phyloP scores from a whole-genome alignment of 2,888 invertebrate species.

The Caenorhabditis sp. region DNA sequence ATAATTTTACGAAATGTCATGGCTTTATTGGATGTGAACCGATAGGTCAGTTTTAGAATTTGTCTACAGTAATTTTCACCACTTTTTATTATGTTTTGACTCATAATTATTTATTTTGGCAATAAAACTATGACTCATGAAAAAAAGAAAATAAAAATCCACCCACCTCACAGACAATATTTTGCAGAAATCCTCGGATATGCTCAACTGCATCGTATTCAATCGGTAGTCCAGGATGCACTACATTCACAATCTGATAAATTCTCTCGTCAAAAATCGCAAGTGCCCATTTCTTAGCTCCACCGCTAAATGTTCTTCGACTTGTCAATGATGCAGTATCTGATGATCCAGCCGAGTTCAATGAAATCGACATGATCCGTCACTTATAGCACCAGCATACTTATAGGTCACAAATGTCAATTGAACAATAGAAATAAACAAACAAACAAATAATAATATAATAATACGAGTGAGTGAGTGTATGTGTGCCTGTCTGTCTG shows the following conservation, averaged over 20 bases:
- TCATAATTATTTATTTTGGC: too few relatives aligned
- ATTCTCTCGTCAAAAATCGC: slow-evolving; percentile 41
- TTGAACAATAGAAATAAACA: slow-evolving; percentile 21
- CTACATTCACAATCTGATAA: slow-evolving; percentile 54
- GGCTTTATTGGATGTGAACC: too few relatives aligned
- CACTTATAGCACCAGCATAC: neutral
- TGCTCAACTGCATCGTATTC: slow-evolving; percentile 61
- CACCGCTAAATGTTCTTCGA: slow-evolving; percentile 18
- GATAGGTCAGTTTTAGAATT: too few relatives aligned
- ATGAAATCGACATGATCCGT: slow-evolving; percentile 33
- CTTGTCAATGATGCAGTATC: slow-evolving; percentile 38
- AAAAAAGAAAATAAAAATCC: too few relatives aligned
- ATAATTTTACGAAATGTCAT: too few relatives aligned
- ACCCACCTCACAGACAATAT: slow-evolving; percentile 53
- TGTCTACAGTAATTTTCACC: too few relatives aligned
- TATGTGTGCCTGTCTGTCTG: neutral
- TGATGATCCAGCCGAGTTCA: slow-evolving; percentile 29
- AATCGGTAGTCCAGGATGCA: slow-evolving; percentile 63
- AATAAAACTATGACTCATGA: neutral
- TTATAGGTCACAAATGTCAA: neutral
- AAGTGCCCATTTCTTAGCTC: slow-evolving; percentile 21
- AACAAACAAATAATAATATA: slow-evolving; percentile 9
- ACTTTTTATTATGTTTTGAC: too few relatives aligned
- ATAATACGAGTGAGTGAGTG: neutral
- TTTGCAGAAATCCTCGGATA: slow-evolving; percentile 53